Evolutionary conservation across 1,140 invertebrate species (phyloP).

Genomic region (Catajapyx aquilonaris): DNA sequence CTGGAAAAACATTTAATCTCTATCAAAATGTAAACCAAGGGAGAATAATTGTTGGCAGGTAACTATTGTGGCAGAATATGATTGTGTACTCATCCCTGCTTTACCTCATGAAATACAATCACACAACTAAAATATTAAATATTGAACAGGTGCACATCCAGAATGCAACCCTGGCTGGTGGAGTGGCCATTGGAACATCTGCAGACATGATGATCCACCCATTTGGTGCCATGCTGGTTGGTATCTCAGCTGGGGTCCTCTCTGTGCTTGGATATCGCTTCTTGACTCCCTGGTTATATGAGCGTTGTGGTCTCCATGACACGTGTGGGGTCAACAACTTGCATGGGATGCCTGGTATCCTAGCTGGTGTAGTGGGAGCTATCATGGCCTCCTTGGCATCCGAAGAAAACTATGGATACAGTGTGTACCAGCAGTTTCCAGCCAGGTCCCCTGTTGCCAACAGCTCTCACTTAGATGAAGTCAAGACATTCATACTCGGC

Average conservation of each 20-base stretch:
- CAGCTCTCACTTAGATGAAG: conserved; percentile 14
- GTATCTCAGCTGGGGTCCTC: conserved; percentile 51
- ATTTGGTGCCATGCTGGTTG: conserved; percentile 63
- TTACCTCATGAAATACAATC: conserved; percentile 1
- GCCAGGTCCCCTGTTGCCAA: conserved; percentile 22
- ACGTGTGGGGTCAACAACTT: conserved; percentile 92
- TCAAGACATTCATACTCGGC: conserved; percentile 12
- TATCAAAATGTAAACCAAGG: too few species aligned
- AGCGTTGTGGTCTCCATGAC: conserved; percentile 53
- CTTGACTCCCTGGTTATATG: conserved; percentile 49
- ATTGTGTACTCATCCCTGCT: neutral
- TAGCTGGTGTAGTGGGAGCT: conserved; percentile 57
- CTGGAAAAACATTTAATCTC: too few species aligned
- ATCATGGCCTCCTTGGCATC: conserved; percentile 51
- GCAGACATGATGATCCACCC: conserved; percentile 68
- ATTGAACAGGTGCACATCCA: conserved; percentile 45
- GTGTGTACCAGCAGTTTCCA: conserved; percentile 28
- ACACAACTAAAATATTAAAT: neutral
- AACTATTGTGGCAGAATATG: neutral
- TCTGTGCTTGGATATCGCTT: conserved; percentile 71
- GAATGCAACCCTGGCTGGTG: conserved; percentile 72
- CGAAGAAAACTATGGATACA: conserved; percentile 24
- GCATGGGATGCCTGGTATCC: conserved; percentile 81
- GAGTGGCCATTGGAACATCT: conserved; percentile 38
- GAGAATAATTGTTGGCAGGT: too few species aligned